Evolutionary conservation across 2,113 vertebrate genomes (phyloP), one percentile per base, ranked within the genome.

Genomic region (Benthochromis sp.): DNA sequence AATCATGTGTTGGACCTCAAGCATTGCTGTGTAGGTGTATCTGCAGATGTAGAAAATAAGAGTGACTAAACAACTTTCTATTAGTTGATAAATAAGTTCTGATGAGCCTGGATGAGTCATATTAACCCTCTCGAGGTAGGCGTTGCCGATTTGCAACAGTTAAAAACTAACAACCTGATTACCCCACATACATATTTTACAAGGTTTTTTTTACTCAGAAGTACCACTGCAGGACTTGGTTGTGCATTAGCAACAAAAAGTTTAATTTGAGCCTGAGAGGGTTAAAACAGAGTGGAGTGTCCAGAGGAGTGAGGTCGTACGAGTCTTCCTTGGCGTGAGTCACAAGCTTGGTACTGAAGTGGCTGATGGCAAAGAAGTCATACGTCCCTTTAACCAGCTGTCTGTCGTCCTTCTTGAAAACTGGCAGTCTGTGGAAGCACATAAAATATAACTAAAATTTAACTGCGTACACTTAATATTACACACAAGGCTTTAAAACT

Each of bases 361-460:
- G 99, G 91, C 97, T 98, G 31, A 99, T 86, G 6, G 98, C 99
- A 86, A 99, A 97, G 93, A 99, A 99, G 93, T 99, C 99, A 50
- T 97, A 99, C 0, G 98, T 97, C 34, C 98, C 98, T 91, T 84
- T 96, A 34, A 99, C 96, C 57, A 98, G 95, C 71, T 86, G 90
- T 38, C 92, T 96, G 59, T 98, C 98, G 0, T 97, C 96, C 52
- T 97, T 96, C 2, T 97, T 98, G 95, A 99, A 99, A 86, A 96
- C 96, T 4, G 99, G 98, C 73, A 99, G 96, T 21, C 95, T 96
- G 88, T 29, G 24, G 38, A 83, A 55, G 78, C 54, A 52, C 19
- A 57, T 13, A 81, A 57, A 52, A 76, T 76, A 50, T 29, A 50
- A 5, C 24, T 12, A 81, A 57, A 45, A n/a, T 59, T 66, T 45